These are phyloP conservation scores for Danio tinwini DNA, from an alignment of 2,797 vertebrate species.

Conservation along the genomic window DNA sequence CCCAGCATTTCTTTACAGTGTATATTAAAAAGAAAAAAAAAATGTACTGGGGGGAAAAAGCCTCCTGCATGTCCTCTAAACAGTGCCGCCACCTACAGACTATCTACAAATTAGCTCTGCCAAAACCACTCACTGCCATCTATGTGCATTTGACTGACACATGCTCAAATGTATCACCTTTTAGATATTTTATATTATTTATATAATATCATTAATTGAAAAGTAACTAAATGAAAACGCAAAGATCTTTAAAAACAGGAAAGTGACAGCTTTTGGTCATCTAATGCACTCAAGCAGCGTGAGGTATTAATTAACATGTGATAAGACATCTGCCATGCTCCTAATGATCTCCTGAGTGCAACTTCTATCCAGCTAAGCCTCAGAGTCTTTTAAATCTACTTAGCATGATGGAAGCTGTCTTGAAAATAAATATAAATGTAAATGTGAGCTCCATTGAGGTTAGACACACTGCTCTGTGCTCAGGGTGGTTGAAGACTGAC, in stretches of 20 bases:
- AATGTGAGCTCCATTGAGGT: slow-evolving; percentile 12
- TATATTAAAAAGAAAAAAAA: too few relatives aligned
- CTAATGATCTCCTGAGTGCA: slow-evolving; percentile 60
- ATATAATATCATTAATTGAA: too few relatives aligned
- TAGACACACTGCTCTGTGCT: background rate
- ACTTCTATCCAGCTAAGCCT: slow-evolving; percentile 49
- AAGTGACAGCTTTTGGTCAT: slow-evolving; percentile 59
- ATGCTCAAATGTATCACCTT: background rate
- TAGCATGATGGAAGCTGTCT: slow-evolving; percentile 5
- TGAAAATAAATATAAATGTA: slow-evolving; percentile 35
- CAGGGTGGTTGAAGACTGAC: background rate
- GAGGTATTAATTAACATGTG: slow-evolving; percentile 70
- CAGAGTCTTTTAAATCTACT: slow-evolving; percentile 27
- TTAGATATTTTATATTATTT: too few relatives aligned
- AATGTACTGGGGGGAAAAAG: background rate
- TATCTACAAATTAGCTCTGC: too few relatives aligned
- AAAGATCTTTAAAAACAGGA: background rate
- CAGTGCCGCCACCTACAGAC: slow-evolving; percentile 46
- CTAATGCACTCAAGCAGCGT: slow-evolving; percentile 61
- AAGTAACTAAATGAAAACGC: background rate
- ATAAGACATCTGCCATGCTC: slow-evolving; percentile 73
- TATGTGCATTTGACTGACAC: background rate
- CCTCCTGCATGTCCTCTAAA: slow-evolving; percentile 7
- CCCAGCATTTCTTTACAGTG: too few relatives aligned
- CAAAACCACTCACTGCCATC: background rate